These are phyloP conservation scores for Cylas formicarius DNA, from an alignment of 1,140 invertebrate genomes.

Conservation along the genomic window DNA sequence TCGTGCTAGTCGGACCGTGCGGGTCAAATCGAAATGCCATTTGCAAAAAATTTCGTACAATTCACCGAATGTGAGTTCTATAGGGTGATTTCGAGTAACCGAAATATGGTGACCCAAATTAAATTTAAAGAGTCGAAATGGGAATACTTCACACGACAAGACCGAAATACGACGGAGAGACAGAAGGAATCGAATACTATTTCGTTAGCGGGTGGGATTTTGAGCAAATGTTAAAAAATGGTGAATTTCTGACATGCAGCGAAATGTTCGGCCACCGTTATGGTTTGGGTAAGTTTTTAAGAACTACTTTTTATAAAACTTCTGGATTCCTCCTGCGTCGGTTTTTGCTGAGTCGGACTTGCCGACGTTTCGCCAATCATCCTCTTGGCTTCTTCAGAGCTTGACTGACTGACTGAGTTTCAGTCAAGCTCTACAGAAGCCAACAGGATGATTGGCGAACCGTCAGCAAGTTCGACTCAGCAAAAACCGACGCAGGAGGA, in stretches of 20 bases:
- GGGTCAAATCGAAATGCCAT: constrained; percentile 18
- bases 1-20: constrained; percentile 28
- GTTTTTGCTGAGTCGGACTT: no score
- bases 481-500: no score
- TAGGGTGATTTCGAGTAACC: neutral
- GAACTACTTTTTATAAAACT: constrained; percentile 2
- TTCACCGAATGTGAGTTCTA: constrained; percentile 10
- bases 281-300: constrained; percentile 29
- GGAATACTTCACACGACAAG: constrained; percentile 28
- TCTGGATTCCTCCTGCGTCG: neutral
- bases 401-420: no score
- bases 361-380: no score
- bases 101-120: neutral
- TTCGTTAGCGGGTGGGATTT: constrained; percentile 23
- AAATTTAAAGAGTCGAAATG: constrained; percentile 13
- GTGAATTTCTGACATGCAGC: constrained; percentile 26
- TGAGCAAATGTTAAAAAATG: constrained; percentile 22
- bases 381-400: no score
- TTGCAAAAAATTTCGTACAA: constrained; percentile 19
- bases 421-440: no score
- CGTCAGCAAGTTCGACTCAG: no score
- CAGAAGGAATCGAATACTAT: constrained; percentile 24
- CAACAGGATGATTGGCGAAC: no score
- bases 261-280: constrained; percentile 25
- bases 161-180: constrained; percentile 19